Conservation (phyloP, 2,797 vertebrate genomes). For the Otolemur crassicaudatus region DNA sequence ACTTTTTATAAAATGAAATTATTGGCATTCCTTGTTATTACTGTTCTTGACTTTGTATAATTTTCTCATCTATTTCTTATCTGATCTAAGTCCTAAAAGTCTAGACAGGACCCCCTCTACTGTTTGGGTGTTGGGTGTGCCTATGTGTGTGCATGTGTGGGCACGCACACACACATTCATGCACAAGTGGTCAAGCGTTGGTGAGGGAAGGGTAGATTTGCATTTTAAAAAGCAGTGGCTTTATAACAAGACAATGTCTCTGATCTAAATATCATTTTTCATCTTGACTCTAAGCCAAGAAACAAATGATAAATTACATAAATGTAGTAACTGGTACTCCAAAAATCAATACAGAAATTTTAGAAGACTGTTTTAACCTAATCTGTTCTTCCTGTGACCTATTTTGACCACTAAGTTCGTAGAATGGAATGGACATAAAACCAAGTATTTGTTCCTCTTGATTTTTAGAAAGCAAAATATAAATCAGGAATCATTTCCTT, state of each 20-base stretch:
- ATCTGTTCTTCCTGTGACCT: slow-evolving; percentile 35
- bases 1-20: slow-evolving; percentile 31
- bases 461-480: slow-evolving; percentile 76
- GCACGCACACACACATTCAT: not conserved
- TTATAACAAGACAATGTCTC: slow-evolving; percentile 50
- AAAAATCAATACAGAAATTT: slow-evolving; percentile 22
- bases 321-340: not conserved
- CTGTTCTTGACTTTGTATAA: slow-evolving; percentile 2
- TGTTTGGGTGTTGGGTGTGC: not conserved
- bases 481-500: slow-evolving; percentile 73
- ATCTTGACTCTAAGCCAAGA: slow-evolving; percentile 64
- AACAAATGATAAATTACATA: slow-evolving; percentile 9
- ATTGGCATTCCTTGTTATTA: slow-evolving; percentile 20
- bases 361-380: slow-evolving; percentile 43
- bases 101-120: slow-evolving; percentile 27
- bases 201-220: slow-evolving; percentile 39
- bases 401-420: slow-evolving; percentile 50
- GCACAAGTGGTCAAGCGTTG: not conserved
- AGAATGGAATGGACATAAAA: slow-evolving; percentile 57
- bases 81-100: slow-evolving; percentile 48
- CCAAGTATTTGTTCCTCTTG: slow-evolving; percentile 55
- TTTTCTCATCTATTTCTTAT: slow-evolving; percentile 59
- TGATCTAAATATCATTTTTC: slow-evolving; percentile 65
- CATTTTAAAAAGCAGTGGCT: slow-evolving; percentile 69
- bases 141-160: too few species aligned